phyloP scores from a whole-genome alignment of 2,113 vertebrate species.

The Chlorocebus sabaeus region DNA sequence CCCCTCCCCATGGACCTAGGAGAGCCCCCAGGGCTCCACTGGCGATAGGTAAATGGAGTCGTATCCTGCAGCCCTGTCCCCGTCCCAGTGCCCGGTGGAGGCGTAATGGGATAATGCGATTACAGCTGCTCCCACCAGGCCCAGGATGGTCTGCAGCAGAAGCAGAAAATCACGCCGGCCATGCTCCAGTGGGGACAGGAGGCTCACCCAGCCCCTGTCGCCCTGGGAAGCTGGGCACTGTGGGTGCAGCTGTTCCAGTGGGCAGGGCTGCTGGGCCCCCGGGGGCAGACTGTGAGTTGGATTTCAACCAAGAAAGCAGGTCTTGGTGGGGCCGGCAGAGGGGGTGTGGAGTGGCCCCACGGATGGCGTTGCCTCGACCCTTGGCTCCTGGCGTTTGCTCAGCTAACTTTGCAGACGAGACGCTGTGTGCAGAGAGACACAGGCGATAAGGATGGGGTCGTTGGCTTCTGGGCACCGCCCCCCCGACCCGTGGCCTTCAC shows the following conservation, averaged over 20 bases:
- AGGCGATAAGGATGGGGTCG: slow-evolving; percentile 34
- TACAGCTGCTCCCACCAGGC: background rate
- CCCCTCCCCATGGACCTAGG: background rate
- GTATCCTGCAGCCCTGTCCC: background rate
- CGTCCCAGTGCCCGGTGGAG: fast-evolving
- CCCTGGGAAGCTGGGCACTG: background rate
- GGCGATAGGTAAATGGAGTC: background rate
- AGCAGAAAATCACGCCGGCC: background rate
- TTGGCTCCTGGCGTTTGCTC: slow-evolving; percentile 44
- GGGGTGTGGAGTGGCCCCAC: background rate
- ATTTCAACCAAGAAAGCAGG: background rate
- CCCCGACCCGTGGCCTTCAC: background rate
- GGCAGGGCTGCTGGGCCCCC: background rate
- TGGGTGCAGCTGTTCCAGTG: background rate
- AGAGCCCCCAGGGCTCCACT: background rate
- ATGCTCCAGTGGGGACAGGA: background rate
- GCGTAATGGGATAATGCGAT: background rate
- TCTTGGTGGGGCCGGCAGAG: background rate
- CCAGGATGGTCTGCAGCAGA: background rate
- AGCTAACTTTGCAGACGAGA: slow-evolving; percentile 40
- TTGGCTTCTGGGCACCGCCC: background rate
- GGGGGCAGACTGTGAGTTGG: background rate
- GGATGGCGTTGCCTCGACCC: background rate
- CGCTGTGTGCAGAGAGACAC: slow-evolving; percentile 1
- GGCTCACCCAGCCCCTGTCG: background rate